Evolutionary conservation across 1,140 invertebrate species (phyloP).

Genomic region (Drosophila cardini): DNA sequence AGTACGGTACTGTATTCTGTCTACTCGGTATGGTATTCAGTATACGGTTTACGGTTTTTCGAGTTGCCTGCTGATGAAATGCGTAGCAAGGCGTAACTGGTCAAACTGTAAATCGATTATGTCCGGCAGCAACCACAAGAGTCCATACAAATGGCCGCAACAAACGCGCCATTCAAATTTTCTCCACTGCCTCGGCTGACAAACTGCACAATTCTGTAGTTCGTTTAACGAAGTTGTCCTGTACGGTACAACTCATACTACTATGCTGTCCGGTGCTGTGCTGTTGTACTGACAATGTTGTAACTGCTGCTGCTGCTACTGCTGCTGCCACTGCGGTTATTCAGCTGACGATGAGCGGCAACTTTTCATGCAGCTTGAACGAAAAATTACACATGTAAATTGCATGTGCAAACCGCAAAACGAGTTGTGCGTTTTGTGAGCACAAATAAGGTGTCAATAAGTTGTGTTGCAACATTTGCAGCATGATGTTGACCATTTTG

Average conservation of each 20-base stretch:
- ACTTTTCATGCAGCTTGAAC: constrained; percentile 26
- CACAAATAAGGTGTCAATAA: constrained; percentile 80
- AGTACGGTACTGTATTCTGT: neutral
- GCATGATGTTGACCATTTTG: constrained; percentile 40
- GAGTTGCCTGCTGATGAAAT: constrained; percentile 54
- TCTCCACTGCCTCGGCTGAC: constrained; percentile 23
- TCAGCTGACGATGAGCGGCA: constrained; percentile 12
- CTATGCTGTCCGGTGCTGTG: neutral
- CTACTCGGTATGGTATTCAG: neutral
- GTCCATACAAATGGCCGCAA: constrained; percentile 53
- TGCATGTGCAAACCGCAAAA: constrained; percentile 78
- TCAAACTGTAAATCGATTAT: constrained; percentile 74
- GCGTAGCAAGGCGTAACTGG: constrained; percentile 45
- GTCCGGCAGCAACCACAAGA: constrained; percentile 56
- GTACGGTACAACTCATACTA: constrained; percentile 2
- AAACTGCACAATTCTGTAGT: constrained; percentile 49
- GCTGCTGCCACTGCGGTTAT: constrained; percentile 36
- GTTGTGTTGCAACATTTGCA: constrained; percentile 60
- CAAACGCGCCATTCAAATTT: constrained; percentile 53
- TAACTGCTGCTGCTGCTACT: constrained; percentile 26
- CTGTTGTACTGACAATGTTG: constrained; percentile 38
- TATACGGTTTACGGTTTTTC: constrained; percentile 2
- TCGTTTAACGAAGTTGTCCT: constrained; percentile 74
- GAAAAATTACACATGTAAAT: constrained; percentile 81
- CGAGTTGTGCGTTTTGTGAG: constrained; percentile 63